Base-by-base conservation (phyloP, 2,113 vertebrate species). In the Vidua macroura region DNA sequence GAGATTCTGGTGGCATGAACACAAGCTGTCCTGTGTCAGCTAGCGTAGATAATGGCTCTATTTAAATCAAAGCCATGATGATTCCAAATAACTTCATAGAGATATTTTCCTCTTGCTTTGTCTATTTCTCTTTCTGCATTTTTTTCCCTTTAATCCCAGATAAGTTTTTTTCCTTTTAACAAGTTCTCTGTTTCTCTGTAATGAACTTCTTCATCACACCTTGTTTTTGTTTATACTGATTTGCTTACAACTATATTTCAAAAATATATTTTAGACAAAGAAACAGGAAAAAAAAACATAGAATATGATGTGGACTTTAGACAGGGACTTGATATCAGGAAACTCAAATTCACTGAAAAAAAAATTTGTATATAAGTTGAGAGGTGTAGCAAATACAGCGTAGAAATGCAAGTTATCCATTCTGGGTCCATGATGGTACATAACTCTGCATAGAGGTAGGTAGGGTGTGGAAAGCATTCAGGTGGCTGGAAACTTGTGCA, bases 251-350 rank as follows among this genome's bases (percentile, higher is more conserved):
- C 4, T 37, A 1, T 68, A 55, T 70, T 93, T 73, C 3, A 89
- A 91, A 83, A 77, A 70, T 30, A 13, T 13, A 13, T 48, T 81
- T 91, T 77, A 73, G 31, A 18, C 6, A 56, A 83, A 16, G 21
- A 64, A 83, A 37, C 3, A 60, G n/a, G 23, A n/a, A 24, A 44
- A 56, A 70, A 7, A 4, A 0, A 4, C 2, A 3, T 14, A 53
- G 25, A 83, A 31, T 60, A 66, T 8, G 4, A 8, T 58, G 12
- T 84, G 7, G 13, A 58, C 4, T 66, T 76, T 6, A 53, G 24
- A 37, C 4, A 59, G 8, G 31, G 7, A 31, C 2, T 20, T 80
- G 35, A 25, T 63, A 75, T 39, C 17, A 51, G 11, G 46, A 67
- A 91, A 67, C 35, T 46, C 46, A 64, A 23, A 90, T 37, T 81